Base-by-base conservation (phyloP, 2,113 vertebrate genomes). In the Eptesicus fuscus region DNA sequence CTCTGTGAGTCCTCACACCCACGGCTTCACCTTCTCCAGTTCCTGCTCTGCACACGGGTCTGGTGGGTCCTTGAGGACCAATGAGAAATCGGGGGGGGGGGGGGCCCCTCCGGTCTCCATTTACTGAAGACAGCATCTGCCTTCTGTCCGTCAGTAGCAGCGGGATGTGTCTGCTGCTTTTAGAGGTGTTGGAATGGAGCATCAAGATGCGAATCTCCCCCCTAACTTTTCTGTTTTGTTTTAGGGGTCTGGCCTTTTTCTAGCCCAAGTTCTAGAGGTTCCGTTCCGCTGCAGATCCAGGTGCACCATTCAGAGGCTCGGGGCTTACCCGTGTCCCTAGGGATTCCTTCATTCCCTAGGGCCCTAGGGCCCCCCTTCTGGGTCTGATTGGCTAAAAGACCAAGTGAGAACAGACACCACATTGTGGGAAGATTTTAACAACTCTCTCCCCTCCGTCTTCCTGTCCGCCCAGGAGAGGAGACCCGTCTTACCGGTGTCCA, bases 401-500 rank as follows among this genome's bases (percentile, higher is more conserved):
- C 20, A 22, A 89, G 9, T 4, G 3, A 90, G 87, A 74, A 42
- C 61, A 88, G 42, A 80, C 0, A 49, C 2, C 20, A 83, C 44
- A 17, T 12, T 44, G 67, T 51, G n/a, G 4, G 53, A 44, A 61
- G 93, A 78, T 92, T 95, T 97, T 79, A 95, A 65, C 77, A 63
- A 30, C 37, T 23, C 17, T 88, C 1, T 59, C 61, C 7, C 10
- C 0, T 0, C 9, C 3, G 40, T n/a, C 51, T 51, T 16, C 53
- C 74, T n/a, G 13, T 59, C 28, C 56, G 2, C 88, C 42, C 42
- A n/a, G 90, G 59, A 65, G 69, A 93, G 76, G 28, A 88, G 65
- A 61, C 86, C 86, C 99, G 99, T 99, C 99, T 99, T 99, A 99
- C 99, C 99, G 98, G 99, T 95, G 93, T 99, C 98, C 95, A 98